Conservation (phyloP, 2,888 invertebrate genomes). For the Coelopa pilipes region DNA sequence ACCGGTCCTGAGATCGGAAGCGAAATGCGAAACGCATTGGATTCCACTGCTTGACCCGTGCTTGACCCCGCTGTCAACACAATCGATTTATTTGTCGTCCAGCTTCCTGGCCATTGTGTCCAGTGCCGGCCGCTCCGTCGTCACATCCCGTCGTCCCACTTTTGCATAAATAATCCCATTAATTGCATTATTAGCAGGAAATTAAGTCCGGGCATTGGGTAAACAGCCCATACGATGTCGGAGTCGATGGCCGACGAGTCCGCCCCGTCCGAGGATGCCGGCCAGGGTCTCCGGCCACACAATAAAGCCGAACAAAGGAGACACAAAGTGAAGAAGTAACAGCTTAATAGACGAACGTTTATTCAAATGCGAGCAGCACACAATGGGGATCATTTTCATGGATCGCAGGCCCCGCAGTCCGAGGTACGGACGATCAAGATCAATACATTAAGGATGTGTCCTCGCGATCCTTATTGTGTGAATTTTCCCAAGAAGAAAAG, state of each 20-base stretch:
- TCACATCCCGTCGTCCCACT: background rate
- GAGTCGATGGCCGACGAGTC: conserved; percentile 29
- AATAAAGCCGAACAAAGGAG: background rate
- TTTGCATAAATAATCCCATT: conserved; percentile 59
- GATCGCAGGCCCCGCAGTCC: background rate
- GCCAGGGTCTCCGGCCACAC: conserved; percentile 32
- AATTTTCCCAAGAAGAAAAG: background rate
- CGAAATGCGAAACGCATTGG: no score
- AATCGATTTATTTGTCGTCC: conserved; percentile 40
- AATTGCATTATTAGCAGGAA: conserved; percentile 56
- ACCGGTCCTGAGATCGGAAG: no score
- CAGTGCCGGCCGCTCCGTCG: no score
- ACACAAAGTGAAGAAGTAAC: conserved; percentile 45
- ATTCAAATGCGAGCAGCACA: conserved; percentile 47
- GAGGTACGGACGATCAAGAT: conserved; percentile 18
- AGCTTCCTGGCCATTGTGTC: background rate
- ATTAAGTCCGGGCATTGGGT: conserved; percentile 23
- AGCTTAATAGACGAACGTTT: conserved; percentile 50
- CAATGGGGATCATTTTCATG: conserved; percentile 38
- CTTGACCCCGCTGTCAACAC: conserved; percentile 53
- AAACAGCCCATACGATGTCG: no score
- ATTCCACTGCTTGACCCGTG: conserved; percentile 6
- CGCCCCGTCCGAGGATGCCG: conserved; percentile 20
- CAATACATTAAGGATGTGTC: conserved; percentile 26
- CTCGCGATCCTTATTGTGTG: background rate